Base-by-base conservation (phyloP, 2,113 vertebrate genomes). In the Psephotus haematonotus region DNA sequence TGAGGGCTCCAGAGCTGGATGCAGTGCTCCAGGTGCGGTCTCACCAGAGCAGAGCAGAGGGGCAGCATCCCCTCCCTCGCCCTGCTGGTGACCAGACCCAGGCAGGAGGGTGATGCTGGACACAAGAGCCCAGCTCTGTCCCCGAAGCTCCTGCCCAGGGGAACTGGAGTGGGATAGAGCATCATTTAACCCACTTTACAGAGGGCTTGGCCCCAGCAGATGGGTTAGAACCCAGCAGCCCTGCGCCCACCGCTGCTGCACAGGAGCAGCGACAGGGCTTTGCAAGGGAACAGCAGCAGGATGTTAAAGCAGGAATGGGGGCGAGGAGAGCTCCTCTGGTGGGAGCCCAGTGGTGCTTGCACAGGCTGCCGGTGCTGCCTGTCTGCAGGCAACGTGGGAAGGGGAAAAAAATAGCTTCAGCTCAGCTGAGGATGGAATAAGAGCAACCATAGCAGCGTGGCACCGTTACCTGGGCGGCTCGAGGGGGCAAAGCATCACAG, bases 391-490 rank as follows among this genome's bases (percentile, higher is more conserved):
- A 86, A 24, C 11, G 85, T 46, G 47, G 64, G 77, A 91, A 77
- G 47, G 9, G 71, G 50, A 17, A 82, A 84, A 84, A 83, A 93
- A 81, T 22, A 72, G 64, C 53, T 84, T 72, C n/a, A 60, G n/a
- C 49, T 90, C 37, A 41, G 47, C 5, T 50, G 39, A 69, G 90
- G 39, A 74, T 43, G 67, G 88, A 85, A 67, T 59, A 15, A 70
- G 71, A 79, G 13, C 49, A 67, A 14, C 39, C 17, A 31, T 4
- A 59, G 55, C 0, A 0, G 67, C 44, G 39, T 11, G 37, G 41
- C 17, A 70, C 20, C 28, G 14, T 53, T 49, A 86, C 37, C 55
- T 41, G 65, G 55, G 33, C 27, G 23, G 50, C 67, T 37, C 4
- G 4, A 52, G 43, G 25, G 52, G 52, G 59, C 59, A 84, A 80